A percentile compares a stretch with the other conserved stretches of the same genome.
phyloP scores from a whole-genome alignment of 2,888 invertebrate species.

The Drepanosiphum platanoidis region DNA sequence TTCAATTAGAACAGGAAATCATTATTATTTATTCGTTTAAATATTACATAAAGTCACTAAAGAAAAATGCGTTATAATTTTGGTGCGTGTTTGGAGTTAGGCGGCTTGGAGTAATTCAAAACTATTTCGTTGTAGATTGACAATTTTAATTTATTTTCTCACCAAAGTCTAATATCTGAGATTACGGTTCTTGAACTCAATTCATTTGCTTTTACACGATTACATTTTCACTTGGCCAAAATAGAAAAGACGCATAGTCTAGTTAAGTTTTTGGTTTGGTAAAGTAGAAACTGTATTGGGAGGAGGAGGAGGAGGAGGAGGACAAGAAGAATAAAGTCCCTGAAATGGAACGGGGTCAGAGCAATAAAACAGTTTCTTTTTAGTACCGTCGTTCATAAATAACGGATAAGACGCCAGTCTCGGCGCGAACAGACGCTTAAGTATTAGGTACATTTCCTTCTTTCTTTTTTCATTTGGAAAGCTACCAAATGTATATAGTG shows the following conservation, averaged over 20 bases:
- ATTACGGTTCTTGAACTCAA: slow-evolving; percentile 10
- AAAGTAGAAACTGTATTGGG: slow-evolving; percentile 12
- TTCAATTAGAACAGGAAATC: too few relatives aligned
- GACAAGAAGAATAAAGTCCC: slow-evolving; percentile 45
- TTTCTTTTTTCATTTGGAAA: slow-evolving; percentile 53
- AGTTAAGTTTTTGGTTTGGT: slow-evolving; percentile 33
- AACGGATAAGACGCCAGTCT: slow-evolving; percentile 62
- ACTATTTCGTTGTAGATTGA: not conserved
- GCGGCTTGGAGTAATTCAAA: too few relatives aligned
- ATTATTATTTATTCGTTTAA: too few relatives aligned
- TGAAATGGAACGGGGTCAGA: slow-evolving; percentile 57
- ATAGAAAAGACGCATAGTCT: slow-evolving; percentile 22
- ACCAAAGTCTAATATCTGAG: not conserved
- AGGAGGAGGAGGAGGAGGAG: too few relatives aligned
- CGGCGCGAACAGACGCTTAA: slow-evolving; percentile 47
- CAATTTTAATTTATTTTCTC: not conserved
- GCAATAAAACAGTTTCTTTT: slow-evolving; percentile 58
- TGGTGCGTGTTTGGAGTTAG: too few relatives aligned
- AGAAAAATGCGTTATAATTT: too few relatives aligned
- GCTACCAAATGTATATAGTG: slow-evolving; percentile 48
- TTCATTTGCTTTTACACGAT: slow-evolving; percentile 46
- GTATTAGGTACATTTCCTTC: slow-evolving; percentile 49
- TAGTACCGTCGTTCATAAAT: slow-evolving; percentile 60
- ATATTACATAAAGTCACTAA: too few relatives aligned
- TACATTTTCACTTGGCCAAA: slow-evolving; percentile 29